These are phyloP conservation scores for Poecile atricapillus DNA, from an alignment of 2,113 vertebrate genomes.

Conservation along the genomic window DNA sequence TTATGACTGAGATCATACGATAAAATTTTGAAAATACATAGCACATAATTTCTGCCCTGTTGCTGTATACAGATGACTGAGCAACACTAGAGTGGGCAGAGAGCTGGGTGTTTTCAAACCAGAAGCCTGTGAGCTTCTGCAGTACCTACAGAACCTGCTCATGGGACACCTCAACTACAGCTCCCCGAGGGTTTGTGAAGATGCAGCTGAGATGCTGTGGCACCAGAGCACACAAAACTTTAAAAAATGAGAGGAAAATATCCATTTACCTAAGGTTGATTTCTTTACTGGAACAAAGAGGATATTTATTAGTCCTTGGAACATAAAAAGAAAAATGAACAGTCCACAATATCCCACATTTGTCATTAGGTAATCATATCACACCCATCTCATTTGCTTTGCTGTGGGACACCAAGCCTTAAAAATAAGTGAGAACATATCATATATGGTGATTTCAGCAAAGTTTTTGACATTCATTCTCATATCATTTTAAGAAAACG, in stretches of 20 bases:
- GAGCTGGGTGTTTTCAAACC: neutral
- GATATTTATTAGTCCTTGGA: neutral
- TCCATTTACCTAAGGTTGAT: neutral
- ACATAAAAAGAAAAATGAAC: neutral
- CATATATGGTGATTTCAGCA: neutral
- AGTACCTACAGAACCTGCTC: neutral
- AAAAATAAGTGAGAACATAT: neutral
- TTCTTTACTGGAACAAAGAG: neutral
- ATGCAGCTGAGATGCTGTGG: neutral
- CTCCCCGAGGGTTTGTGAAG: neutral
- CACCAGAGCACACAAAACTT: neutral
- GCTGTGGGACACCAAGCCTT: neutral
- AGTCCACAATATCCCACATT: neutral
- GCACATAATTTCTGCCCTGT: neutral
- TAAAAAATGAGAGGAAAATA: neutral
- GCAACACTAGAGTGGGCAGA: neutral
- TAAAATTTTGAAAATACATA: neutral
- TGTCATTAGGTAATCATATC: neutral
- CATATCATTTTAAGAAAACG: neutral
- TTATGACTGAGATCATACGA: fast-evolving
- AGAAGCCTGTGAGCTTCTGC: neutral
- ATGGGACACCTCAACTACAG: fast-evolving
- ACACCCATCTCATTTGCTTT: neutral
- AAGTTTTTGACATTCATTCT: neutral
- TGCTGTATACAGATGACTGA: neutral